These are phyloP conservation scores for Alloplasta piceator DNA, from an alignment of 2,888 invertebrate genomes.

Conservation along the genomic window DNA sequence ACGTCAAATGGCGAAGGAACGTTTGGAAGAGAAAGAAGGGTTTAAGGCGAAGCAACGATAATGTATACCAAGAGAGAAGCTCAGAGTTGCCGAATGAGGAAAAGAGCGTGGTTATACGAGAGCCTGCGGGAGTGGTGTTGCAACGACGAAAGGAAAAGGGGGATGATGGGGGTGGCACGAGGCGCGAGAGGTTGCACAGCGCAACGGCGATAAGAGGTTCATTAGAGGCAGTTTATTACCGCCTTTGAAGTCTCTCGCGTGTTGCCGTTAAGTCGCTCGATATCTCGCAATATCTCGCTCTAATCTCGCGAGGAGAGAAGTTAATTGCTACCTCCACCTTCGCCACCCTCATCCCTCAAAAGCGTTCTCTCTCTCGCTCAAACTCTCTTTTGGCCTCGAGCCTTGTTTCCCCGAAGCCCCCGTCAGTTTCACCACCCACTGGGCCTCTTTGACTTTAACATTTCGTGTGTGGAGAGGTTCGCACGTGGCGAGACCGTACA, in stretches of 20 bases:
- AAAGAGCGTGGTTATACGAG: conserved; percentile 36
- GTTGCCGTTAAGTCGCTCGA: conserved; percentile 83
- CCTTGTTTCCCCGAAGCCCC: conserved; percentile 57
- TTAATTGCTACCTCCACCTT: conserved; percentile 80
- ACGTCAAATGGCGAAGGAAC: conserved; percentile 35
- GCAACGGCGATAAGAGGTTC: conserved; percentile 82
- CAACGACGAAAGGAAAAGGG: conserved; percentile 41
- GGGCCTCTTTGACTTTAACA: conserved; percentile 27
- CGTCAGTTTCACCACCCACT: conserved; percentile 66
- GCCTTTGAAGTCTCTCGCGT: conserved; percentile 84
- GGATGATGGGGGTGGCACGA: conserved; percentile 71
- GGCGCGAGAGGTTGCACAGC: conserved; percentile 70
- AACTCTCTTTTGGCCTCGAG: conserved; percentile 64
- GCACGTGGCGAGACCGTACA: conserved; percentile 74
- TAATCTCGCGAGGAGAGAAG: conserved; percentile 83
- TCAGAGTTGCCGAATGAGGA: conserved; percentile 42
- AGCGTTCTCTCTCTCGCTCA: conserved; percentile 37
- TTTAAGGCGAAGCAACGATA: conserved; percentile 12
- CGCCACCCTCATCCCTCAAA: conserved; percentile 43
- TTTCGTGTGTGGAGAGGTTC: conserved; percentile 52
- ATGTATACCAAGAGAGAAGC: conserved; percentile 33
- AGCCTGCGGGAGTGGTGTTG: conserved; percentile 25
- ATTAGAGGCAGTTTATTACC: conserved; percentile 83
- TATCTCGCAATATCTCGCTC: conserved; percentile 83
- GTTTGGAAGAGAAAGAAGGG: conserved; percentile 26